These are phyloP conservation scores for Pammene aurita DNA, from an alignment of 2,888 invertebrate genomes.

Conservation along the genomic window DNA sequence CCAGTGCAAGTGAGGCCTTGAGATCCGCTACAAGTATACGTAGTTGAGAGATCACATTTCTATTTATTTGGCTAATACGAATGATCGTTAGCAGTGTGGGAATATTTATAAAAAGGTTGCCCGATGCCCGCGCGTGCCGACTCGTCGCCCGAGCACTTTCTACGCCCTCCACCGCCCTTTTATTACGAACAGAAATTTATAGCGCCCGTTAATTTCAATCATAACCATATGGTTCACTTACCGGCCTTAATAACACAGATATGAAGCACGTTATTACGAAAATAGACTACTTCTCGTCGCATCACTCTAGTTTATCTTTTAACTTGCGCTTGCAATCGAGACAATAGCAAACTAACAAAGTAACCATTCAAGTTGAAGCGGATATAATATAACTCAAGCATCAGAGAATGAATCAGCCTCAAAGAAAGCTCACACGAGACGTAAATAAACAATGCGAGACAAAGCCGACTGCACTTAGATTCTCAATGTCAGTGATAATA, in stretches of 20 bases:
- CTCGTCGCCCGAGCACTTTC: slow-evolving; percentile 39
- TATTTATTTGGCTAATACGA: slow-evolving; percentile 3
- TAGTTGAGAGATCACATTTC: neutral
- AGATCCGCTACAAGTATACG: neutral
- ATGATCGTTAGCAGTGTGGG: neutral
- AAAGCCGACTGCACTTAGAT: slow-evolving; percentile 41
- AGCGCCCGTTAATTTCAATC: slow-evolving; percentile 35
- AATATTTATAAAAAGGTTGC: slow-evolving; percentile 1
- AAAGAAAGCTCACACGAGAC: slow-evolving; percentile 35
- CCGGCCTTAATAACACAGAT: slow-evolving; percentile 3
- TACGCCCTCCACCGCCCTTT: slow-evolving; percentile 42
- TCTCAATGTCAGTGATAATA: slow-evolving; percentile 49
- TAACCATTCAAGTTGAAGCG: slow-evolving; percentile 6
- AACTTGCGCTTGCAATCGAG: neutral
- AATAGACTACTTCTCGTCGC: neutral
- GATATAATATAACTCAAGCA: slow-evolving; percentile 17
- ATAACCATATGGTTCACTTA: slow-evolving; percentile 24
- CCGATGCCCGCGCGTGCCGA: slow-evolving; percentile 17
- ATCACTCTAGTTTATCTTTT: slow-evolving; percentile 5
- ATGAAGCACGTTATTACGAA: neutral
- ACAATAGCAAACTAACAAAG: slow-evolving; percentile 17
- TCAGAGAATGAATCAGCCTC: slow-evolving; percentile 34
- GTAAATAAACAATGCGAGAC: slow-evolving; percentile 40
- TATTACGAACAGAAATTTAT: slow-evolving; percentile 35
- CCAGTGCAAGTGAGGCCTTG: neutral